Percentiles rank a stretch among this genome's conserved stretches.
phyloP scores from a whole-genome alignment of 2,797 vertebrate genomes.

The Leucoraja ocellata region DNA sequence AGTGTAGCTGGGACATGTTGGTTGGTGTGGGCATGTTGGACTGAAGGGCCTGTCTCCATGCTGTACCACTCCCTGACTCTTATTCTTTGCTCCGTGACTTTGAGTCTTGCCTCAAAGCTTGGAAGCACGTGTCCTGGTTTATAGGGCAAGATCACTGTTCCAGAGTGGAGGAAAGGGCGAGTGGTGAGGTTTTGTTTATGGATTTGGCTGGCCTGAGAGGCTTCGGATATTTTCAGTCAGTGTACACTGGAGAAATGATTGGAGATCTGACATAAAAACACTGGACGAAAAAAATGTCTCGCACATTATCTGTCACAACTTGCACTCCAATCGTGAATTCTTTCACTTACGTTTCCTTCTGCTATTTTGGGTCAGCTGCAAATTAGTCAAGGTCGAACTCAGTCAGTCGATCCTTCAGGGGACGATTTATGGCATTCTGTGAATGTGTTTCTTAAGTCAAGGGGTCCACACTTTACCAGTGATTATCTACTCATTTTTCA shows the following conservation, averaged over 20 bases:
- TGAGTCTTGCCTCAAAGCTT: no score
- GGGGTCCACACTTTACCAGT: background rate
- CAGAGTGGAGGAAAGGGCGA: no score
- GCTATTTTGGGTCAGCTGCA: background rate
- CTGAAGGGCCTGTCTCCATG: no score
- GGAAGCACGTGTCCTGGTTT: no score
- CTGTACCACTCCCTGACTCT: no score
- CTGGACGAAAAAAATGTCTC: background rate
- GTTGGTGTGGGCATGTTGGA: no score
- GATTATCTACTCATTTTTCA: background rate
- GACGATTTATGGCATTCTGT: background rate
- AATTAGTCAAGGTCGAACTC: background rate
- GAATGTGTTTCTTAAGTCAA: background rate
- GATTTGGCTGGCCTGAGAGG: background rate
- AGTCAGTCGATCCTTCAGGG: background rate
- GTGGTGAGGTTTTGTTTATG: background rate
- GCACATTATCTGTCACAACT: background rate
- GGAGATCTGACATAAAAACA: background rate
- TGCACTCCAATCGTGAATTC: background rate
- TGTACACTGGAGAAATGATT: background rate
- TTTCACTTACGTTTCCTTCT: background rate
- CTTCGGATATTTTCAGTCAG: background rate
- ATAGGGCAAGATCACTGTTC: no score
- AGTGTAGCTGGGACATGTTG: no score
- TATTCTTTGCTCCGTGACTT: no score